Base-by-base conservation (phyloP, 2,888 invertebrate species). In the Caenorhabditis sulstoni region DNA sequence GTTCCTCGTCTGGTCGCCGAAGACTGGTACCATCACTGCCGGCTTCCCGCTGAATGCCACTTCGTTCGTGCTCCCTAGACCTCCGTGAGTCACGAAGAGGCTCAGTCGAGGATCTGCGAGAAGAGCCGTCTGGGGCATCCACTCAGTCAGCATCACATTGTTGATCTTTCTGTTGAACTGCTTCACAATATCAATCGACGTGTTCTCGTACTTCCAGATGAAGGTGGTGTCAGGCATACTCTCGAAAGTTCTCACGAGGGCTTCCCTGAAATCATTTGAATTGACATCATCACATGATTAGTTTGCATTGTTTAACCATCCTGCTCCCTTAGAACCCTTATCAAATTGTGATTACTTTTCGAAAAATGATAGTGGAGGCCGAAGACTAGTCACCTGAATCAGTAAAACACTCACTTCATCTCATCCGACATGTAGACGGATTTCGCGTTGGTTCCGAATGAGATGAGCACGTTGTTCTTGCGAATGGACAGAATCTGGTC, bases 201-300 rank as follows among this genome's bases (percentile, higher is more conserved):
- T 65, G 61, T 74, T 66, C 57, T 82, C 82, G 58, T 82, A 82
- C 66, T 82, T 82, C 82, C 82, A 82, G 23, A 82, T 82, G 70
- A 82, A 82, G 0, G 82, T 79, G 11, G 78, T 75, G 45, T 80
- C 81, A 11, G 81, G 81, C 81, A 82, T 78, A 14, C 73, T 71
- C 4, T 65, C 75, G 61, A 79, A 70, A 22, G 73, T 65, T 55
- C 64, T 58, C 18, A 82, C 52, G 23, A 82, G 58, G 22, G 81
- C 53, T 44, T 79, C 58, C 62, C 82, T 82, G 66, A 68, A 81
- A 75, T 53, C 44, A 45, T 11, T 23, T 22, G 22, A 29, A 65
- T 65, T 22, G 22, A 39, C 35, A 52, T 64, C 44, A 65, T 44
- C 22, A 29, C 11, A 16, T 58, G 23, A 23, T 47, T 4, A 50